phyloP scores from a whole-genome alignment of 2,797 vertebrate genomes.

The Labroides dimidiatus region DNA sequence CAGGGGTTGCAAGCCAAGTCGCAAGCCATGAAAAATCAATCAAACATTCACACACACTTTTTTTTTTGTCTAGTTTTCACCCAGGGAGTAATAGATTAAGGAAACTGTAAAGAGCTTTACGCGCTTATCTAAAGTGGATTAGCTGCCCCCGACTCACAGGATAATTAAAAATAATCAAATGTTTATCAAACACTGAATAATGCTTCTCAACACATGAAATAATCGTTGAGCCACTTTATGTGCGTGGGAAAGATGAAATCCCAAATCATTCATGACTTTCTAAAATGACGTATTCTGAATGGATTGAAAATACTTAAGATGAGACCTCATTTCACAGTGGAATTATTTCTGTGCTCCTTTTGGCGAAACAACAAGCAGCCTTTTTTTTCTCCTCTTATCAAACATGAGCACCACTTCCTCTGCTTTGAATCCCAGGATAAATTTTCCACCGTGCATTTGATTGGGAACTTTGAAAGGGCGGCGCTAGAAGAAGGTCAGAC shows the following conservation, averaged over 20 bases:
- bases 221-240: conserved; percentile 2
- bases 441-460: conserved; percentile 52
- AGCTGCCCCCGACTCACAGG: conserved; percentile 23
- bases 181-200: background rate
- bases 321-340: conserved; percentile 5
- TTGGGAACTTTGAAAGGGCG: conserved; percentile 67
- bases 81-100: background rate
- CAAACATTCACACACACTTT: background rate
- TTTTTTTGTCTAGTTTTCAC: conserved; percentile 32
- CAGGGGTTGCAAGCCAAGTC: conserved; percentile 17
- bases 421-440: conserved; percentile 10
- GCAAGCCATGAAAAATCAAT: background rate
- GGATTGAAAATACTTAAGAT: conserved; percentile 5
- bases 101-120: conserved; percentile 13
- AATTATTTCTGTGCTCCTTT: conserved; percentile 9
- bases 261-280: conserved; percentile 11
- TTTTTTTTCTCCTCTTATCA: background rate
- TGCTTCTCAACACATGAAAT: conserved; percentile 9
- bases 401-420: background rate
- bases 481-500: conserved; percentile 56
- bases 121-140: conserved; percentile 22
- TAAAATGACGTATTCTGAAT: background rate
- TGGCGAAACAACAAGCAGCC: background rate
- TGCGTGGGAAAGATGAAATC: conserved; percentile 2
- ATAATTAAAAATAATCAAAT: conserved; percentile 19